Evolutionary conservation across 1,140 invertebrate species (phyloP).

Genomic region (Drepana arcuata): DNA sequence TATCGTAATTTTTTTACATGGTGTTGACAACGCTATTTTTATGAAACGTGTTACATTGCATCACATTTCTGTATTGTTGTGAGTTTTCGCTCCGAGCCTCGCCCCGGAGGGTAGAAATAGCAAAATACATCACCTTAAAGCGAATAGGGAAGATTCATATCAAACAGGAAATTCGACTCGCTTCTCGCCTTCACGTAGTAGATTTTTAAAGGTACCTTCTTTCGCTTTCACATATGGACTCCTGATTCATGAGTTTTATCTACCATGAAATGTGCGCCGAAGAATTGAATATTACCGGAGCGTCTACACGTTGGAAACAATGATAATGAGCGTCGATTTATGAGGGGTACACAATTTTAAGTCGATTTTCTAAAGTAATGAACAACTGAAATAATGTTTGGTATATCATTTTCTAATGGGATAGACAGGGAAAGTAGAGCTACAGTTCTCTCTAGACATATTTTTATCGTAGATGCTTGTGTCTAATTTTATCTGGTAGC

Average conservation of each 20-base stretch:
- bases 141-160: slow-evolving; percentile 69
- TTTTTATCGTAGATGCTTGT: too few relatives aligned
- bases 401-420: too few relatives aligned
- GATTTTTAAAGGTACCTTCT: slow-evolving; percentile 60
- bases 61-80: background rate
- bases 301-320: slow-evolving; percentile 34
- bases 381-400: too few relatives aligned
- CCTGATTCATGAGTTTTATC: slow-evolving; percentile 69
- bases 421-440: too few relatives aligned
- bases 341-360: too few relatives aligned
- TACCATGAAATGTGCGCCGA: slow-evolving; percentile 58
- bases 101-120: slow-evolving; percentile 40
- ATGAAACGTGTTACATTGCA: too few relatives aligned
- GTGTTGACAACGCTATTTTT: too few relatives aligned
- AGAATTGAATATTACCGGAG: slow-evolving; percentile 57
- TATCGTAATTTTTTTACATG: too few relatives aligned
- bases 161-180: slow-evolving; percentile 65
- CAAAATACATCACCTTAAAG: slow-evolving; percentile 70
- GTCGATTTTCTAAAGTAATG: too few relatives aligned
- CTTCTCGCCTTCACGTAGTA: slow-evolving; percentile 43
- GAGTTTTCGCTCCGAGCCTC: too few relatives aligned
- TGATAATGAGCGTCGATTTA: slow-evolving; percentile 27
- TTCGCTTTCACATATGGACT: slow-evolving; percentile 59
- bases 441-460: too few relatives aligned
- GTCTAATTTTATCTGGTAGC: too few relatives aligned